Conservation (phyloP, 2,113 vertebrate species). For the Aix galericulata region DNA sequence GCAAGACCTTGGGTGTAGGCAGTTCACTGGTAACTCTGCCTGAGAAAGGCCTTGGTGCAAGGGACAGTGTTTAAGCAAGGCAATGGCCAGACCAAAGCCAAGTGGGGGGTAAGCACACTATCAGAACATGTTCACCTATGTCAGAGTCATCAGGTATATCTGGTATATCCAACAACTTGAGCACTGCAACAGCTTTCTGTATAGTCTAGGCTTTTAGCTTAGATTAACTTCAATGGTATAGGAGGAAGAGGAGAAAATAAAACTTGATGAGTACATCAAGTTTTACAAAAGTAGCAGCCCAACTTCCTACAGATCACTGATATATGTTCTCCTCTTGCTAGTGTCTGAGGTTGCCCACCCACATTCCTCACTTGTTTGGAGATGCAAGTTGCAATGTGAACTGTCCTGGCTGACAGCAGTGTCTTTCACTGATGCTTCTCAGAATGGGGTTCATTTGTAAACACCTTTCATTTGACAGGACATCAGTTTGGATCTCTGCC, state of each 20-base stretch:
- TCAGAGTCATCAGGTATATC: background rate
- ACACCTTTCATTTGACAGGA: background rate
- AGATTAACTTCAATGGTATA: background rate
- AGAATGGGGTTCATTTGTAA: background rate
- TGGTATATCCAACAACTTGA: background rate
- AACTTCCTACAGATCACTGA: background rate
- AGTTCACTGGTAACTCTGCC: no score
- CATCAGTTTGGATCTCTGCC: background rate
- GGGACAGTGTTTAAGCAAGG: no score
- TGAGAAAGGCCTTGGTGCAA: no score
- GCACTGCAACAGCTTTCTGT: background rate
- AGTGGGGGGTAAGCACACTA: no score
- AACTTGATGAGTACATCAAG: background rate
- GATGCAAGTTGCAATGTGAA: rapidly evolving
- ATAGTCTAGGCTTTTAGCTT: background rate
- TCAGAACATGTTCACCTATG: no score
- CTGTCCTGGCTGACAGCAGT: background rate
- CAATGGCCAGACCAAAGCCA: no score
- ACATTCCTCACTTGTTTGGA: background rate
- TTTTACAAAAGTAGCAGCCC: background rate
- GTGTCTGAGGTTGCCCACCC: background rate
- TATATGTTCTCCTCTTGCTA: rapidly evolving
- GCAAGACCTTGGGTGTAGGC: no score
- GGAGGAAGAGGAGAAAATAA: background rate
- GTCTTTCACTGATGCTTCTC: background rate